A percentile compares a stretch with the other conserved stretches of the same genome.
These are phyloP conservation scores for Gymnorhina tibicen DNA, from an alignment of 2,113 vertebrate genomes.

Conservation along the genomic window DNA sequence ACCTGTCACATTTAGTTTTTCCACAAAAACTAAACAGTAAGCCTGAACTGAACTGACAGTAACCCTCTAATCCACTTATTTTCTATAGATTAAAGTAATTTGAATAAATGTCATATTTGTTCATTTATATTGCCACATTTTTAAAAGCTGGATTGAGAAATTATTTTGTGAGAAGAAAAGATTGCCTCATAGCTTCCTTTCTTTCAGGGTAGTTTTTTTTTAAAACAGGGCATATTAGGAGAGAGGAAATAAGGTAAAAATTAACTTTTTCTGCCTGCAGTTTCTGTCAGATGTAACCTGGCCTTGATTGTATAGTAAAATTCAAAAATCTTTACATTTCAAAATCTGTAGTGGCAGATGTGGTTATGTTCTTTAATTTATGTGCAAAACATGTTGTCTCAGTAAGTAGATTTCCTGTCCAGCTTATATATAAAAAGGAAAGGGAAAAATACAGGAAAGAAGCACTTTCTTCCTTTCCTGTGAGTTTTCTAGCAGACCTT, in stretches of 20 bases:
- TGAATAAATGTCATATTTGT: background rate
- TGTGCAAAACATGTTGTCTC: background rate
- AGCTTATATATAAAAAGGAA: background rate
- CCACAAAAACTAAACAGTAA: background rate
- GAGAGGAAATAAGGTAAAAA: background rate
- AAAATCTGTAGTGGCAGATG: background rate
- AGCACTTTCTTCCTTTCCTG: background rate
- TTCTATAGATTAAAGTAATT: background rate
- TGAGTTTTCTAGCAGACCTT: background rate
- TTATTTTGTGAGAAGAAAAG: background rate
- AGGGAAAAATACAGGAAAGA: background rate
- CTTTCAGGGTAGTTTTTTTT: background rate
- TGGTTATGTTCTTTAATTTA: background rate
- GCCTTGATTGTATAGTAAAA: background rate
- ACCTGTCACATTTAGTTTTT: background rate
- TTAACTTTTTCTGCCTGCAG: background rate
- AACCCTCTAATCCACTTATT: background rate
- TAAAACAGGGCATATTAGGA: background rate
- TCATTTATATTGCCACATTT: background rate
- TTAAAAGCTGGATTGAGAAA: background rate
- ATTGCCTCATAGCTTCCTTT: background rate
- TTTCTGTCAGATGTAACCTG: background rate
- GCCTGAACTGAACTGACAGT: background rate
- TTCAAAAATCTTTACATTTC: background rate
- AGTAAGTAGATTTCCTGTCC: background rate